Conservation (phyloP, 2,113 vertebrate genomes). For the Nothoprocta perdicaria region DNA sequence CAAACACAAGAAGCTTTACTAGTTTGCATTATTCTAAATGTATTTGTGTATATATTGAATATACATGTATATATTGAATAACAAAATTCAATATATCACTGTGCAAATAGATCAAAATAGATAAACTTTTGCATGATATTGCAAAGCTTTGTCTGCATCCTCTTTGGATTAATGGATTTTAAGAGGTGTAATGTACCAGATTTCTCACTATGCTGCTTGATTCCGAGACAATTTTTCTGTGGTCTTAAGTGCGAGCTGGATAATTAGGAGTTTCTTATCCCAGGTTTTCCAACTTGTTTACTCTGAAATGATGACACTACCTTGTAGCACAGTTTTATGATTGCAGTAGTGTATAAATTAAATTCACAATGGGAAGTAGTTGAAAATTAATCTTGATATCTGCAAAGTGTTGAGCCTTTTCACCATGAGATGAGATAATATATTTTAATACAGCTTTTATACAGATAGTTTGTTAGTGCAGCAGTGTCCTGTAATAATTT, state of each 20-base stretch:
- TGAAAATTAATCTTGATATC: slow-evolving; percentile 8
- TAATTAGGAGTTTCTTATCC: slow-evolving; percentile 12
- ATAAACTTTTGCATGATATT: neutral
- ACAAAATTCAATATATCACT: neutral
- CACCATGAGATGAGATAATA: slow-evolving; percentile 9
- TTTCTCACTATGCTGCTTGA: neutral
- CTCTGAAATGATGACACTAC: slow-evolving; percentile 5
- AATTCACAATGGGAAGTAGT: slow-evolving; percentile 9
- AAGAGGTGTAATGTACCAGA: neutral
- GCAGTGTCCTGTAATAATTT: neutral
- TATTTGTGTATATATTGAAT: neutral
- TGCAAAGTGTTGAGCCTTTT: slow-evolving; percentile 4
- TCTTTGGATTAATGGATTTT: slow-evolving; percentile 12
- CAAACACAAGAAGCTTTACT: neutral
- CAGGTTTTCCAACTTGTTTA: slow-evolving; percentile 41
- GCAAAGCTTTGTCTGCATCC: slow-evolving; percentile 17
- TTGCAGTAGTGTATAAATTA: slow-evolving; percentile 31
- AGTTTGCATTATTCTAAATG: neutral
- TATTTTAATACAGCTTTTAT: slow-evolving; percentile 27
- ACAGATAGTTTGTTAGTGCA: neutral
- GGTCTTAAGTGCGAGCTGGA: neutral
- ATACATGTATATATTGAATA: neutral
- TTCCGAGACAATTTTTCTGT: slow-evolving; percentile 11
- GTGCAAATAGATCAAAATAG: neutral
- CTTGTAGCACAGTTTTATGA: slow-evolving; percentile 16